Conservation (phyloP, 2,113 vertebrate genomes). For the Microcebus murinus region DNA sequence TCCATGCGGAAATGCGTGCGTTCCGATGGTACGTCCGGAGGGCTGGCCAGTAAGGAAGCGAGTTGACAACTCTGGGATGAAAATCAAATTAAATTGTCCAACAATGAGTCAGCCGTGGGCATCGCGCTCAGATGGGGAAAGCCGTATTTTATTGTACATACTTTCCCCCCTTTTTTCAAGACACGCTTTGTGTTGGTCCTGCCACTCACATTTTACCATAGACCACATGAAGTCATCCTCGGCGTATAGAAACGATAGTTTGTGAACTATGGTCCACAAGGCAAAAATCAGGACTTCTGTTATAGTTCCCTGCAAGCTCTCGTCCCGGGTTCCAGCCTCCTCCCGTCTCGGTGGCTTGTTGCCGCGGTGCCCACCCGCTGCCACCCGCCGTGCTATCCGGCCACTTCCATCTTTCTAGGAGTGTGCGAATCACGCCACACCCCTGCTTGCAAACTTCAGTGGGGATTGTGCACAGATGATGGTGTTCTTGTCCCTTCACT, state of each 20-base stretch:
- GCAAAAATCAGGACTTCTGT: fast-evolving
- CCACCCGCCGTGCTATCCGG: background rate
- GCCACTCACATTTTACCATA: too few species aligned
- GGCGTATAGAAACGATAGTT: fast-evolving
- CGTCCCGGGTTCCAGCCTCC: background rate
- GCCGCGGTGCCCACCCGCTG: fast-evolving
- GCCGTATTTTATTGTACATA: background rate
- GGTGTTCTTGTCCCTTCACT: background rate
- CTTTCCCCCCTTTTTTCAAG: background rate
- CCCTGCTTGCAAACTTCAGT: background rate
- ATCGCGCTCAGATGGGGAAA: background rate
- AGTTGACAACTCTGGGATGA: background rate
- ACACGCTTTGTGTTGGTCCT: background rate
- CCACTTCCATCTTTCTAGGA: background rate
- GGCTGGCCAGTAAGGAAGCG: background rate
- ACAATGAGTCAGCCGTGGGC: background rate
- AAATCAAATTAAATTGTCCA: background rate
- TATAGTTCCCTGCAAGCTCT: background rate
- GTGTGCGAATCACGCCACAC: fast-evolving
- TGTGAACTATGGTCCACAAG: background rate
- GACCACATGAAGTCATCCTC: background rate
- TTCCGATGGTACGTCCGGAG: background rate
- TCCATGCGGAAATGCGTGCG: background rate
- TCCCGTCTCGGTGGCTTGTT: background rate
- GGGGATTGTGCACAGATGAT: background rate